Percentiles rank a stretch among this genome's conserved stretches.
Evolutionary conservation across 2,888 invertebrate species (phyloP).

Genomic region (Drosophila atroscutellata): DNA sequence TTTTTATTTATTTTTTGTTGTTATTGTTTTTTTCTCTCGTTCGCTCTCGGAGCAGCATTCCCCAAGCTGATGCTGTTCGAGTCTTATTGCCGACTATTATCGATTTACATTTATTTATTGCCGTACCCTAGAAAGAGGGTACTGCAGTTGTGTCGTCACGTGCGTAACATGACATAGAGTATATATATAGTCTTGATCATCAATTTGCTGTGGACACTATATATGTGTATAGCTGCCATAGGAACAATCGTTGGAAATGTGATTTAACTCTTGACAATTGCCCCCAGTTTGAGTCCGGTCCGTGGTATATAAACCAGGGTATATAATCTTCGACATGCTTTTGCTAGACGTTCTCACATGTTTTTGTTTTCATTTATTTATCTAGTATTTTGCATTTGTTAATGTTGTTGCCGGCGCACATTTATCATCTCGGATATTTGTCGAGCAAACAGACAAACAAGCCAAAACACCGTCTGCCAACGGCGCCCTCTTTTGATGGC

Average conservation of each 20-base stretch:
- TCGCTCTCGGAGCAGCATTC: conserved; percentile 8
- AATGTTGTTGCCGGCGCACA: conserved; percentile 51
- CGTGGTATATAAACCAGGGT: not conserved
- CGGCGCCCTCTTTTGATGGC: conserved; percentile 49
- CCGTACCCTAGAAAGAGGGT: not conserved
- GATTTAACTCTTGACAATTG: not conserved
- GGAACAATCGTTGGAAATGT: not conserved
- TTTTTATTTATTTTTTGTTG: conserved; percentile 3
- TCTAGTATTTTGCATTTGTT: conserved; percentile 3
- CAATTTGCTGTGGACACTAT: not conserved
- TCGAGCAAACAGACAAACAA: conserved; percentile 61
- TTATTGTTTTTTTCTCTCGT: not conserved
- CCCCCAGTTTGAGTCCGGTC: not conserved
- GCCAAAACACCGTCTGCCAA: conserved; percentile 20
- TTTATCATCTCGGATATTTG: conserved; percentile 63
- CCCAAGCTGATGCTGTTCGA: conserved; percentile 10
- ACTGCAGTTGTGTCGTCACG: not conserved
- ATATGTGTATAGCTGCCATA: not conserved
- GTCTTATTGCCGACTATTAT: conserved; percentile 17
- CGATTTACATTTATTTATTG: conserved; percentile 22
- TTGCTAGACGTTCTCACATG: not conserved
- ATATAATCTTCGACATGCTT: not conserved
- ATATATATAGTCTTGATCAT: not conserved
- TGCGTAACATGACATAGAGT: not conserved
- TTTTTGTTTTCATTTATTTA: conserved; percentile 19